Conservation (phyloP, 2,888 invertebrate genomes). For the Tiliacea citrago region DNA sequence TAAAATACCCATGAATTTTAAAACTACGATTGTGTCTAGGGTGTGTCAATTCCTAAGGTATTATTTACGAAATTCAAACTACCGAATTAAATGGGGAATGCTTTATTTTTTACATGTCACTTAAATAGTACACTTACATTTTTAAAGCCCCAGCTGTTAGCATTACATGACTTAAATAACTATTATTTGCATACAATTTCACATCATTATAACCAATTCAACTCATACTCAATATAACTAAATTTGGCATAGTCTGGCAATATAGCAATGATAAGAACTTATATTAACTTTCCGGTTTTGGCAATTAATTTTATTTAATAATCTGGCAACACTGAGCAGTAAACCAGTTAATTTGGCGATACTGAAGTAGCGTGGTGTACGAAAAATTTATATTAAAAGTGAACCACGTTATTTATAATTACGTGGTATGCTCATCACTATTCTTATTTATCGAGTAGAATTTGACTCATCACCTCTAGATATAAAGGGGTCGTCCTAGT, state of each 20-base stretch:
- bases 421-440: background rate
- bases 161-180: slow-evolving; percentile 56
- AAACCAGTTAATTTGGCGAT: slow-evolving; percentile 38
- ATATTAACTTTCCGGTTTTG: slow-evolving; percentile 5
- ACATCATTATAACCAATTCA: slow-evolving; percentile 59
- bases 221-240: slow-evolving; percentile 46
- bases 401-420: background rate
- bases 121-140: slow-evolving; percentile 59
- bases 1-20: background rate
- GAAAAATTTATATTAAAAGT: background rate
- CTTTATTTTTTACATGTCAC: slow-evolving; percentile 59
- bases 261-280: slow-evolving; percentile 49
- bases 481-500: slow-evolving; percentile 40
- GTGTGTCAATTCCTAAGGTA: slow-evolving; percentile 31
- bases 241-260: slow-evolving; percentile 62
- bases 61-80: slow-evolving; percentile 58
- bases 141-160: slow-evolving; percentile 51
- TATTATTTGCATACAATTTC: slow-evolving; percentile 58
- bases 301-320: slow-evolving; percentile 17
- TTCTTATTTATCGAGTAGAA: slow-evolving; percentile 17
- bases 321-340: slow-evolving; percentile 45
- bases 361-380: slow-evolving; percentile 4
- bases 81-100: slow-evolving; percentile 59
- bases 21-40: slow-evolving; percentile 1
- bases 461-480: slow-evolving; percentile 35